A percentile compares a stretch with the other conserved stretches of the same genome.
Conservation (phyloP, 1,140 invertebrate genomes). For the Metopolophium dirhodum region DNA sequence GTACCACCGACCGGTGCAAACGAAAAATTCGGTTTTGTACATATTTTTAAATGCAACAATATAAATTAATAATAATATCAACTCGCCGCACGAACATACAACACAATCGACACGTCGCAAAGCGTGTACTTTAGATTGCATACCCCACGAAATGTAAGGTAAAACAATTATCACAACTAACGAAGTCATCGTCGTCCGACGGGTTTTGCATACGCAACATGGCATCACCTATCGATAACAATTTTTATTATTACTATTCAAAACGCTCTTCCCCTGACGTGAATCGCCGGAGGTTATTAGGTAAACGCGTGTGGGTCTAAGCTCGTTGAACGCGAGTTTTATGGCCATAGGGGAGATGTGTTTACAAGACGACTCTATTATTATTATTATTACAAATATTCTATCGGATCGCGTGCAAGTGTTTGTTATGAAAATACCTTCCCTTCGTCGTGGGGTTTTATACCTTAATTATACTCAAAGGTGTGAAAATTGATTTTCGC, state of each 20-base stretch:
- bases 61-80: neutral
- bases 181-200: too few relatives aligned
- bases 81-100: neutral
- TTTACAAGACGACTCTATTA: neutral
- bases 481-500: neutral
- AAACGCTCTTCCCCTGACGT: neutral
- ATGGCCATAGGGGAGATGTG: neutral
- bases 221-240: neutral
- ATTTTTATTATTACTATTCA: neutral
- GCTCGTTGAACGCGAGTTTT: neutral
- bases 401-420: neutral
- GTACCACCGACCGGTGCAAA: neutral
- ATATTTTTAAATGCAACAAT: neutral
- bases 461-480: neutral
- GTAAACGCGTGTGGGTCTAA: neutral
- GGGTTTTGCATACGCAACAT: neutral
- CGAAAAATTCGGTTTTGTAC: neutral
- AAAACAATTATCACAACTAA: neutral
- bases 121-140: neutral
- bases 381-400: constrained; percentile 5
- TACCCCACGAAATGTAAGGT: neutral
- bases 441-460: neutral
- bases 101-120: neutral
- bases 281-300: neutral
- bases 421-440: neutral